Base-by-base conservation (phyloP, 2,888 invertebrate genomes). In the Amiota communis region DNA sequence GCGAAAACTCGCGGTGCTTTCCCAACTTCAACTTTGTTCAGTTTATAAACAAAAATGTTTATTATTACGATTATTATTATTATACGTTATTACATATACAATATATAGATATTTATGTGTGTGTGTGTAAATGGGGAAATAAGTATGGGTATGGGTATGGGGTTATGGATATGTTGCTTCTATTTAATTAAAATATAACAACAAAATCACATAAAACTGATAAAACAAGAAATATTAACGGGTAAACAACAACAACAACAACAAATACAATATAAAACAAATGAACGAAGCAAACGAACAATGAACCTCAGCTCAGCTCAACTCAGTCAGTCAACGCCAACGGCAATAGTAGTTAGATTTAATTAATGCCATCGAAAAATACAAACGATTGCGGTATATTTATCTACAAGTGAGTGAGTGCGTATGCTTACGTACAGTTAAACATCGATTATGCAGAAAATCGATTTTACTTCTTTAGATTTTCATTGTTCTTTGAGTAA, bases 151-250 rank as follows among this genome's bases (percentile, higher is more conserved):
- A 36, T 36, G 36, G 36, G 36, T 6, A 36, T 36, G 8, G 36
- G 36, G 36, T 4, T 36, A 36, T 36, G 36, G 64, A 48, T 36
- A 47, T 23, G 61, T 10, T 49, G 15, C 20, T 77, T 79, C 76
- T 71, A 67, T 78, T 82, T 81, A 84, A 83, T 84, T 84, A 83
- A 82, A 82, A 78, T 78, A 77, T 74, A 75, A 75, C 75, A 75
- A 76, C 59, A 74, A 71, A 73, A 72, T 72, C 75, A 75, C 48
- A 67, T 73, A 78, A 79, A 75, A 74, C 77, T 75, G 82, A 82
- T 81, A 77, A 79, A 36, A 36, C 36, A 36, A 36, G 79, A 73
- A 78, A 65, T 74, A 68, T 57, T 71, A 75, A 68, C 56, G 71
- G 74, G 71, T 68, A 70, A 74, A 74, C 71, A 75, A 69, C 72